Evolutionary conservation across 2,797 vertebrate genomes (phyloP).

Genomic region (Chelmon rostratus): DNA sequence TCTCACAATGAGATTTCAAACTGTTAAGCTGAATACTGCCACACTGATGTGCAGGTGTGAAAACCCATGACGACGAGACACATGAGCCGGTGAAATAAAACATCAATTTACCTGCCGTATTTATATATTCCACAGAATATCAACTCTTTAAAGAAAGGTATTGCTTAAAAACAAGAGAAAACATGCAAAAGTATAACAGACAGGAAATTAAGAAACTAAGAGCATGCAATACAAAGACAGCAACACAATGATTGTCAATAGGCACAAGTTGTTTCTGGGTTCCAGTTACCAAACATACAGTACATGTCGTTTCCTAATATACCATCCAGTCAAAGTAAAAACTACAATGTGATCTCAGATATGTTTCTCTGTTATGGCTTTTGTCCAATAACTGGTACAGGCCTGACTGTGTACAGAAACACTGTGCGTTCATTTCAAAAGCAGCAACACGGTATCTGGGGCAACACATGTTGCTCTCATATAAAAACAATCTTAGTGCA

Average conservation of each 20-base stretch:
- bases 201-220: conserved; percentile 1
- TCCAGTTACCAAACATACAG: conserved; percentile 47
- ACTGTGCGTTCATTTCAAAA: background rate
- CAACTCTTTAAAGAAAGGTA: background rate
- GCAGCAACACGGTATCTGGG: background rate
- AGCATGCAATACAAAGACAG: conserved; percentile 33
- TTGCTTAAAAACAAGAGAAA: conserved; percentile 20
- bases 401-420: background rate
- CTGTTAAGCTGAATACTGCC: conserved; percentile 4
- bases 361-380: conserved; percentile 31
- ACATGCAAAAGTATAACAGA: conserved; percentile 34
- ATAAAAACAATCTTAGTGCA: conserved; percentile 16
- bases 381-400: background rate
- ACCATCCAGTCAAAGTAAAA: conserved; percentile 17
- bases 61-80: background rate
- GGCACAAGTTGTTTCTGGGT: conserved; percentile 56
- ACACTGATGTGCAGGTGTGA: background rate
- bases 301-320: background rate
- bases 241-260: conserved; percentile 47
- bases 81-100: conserved; percentile 5
- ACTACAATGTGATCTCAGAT: background rate
- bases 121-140: background rate
- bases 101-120: background rate
- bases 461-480: background rate
- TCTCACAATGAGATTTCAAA: conserved; percentile 20